A percentile compares a stretch with the other conserved stretches of the same genome.
phyloP scores from a whole-genome alignment of 1,140 invertebrate genomes.

The Leptoteleia sp. region DNA sequence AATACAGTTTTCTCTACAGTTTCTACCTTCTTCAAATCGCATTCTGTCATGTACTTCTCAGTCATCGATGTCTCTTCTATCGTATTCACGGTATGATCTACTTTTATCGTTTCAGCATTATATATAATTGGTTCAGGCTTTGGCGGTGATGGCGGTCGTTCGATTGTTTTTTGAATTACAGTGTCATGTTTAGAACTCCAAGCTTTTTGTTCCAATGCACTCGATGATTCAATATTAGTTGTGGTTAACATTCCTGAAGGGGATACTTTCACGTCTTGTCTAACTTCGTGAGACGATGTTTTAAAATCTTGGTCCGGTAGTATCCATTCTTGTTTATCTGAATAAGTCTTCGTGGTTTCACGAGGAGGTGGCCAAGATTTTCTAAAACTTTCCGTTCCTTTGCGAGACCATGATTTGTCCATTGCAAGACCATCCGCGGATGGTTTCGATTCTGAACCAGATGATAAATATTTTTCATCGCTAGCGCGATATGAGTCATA shows the following conservation, averaged over 20 bases:
- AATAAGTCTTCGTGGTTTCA: constrained; percentile 59
- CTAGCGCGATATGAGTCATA: constrained; percentile 25
- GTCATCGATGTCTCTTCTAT: constrained; percentile 73
- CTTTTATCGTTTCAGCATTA: constrained; percentile 79
- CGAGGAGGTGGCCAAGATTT: constrained; percentile 81
- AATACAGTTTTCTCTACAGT: constrained; percentile 77
- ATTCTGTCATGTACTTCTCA: constrained; percentile 74
- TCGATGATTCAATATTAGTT: constrained; percentile 75
- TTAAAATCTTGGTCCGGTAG: constrained; percentile 74
- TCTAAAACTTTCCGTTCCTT: constrained; percentile 78
- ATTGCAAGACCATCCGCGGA: constrained; percentile 83
- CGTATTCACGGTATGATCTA: constrained; percentile 78
- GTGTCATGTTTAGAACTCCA: constrained; percentile 74
- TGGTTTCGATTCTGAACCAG: constrained; percentile 78
- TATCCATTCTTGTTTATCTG: constrained; percentile 72
- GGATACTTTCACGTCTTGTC: constrained; percentile 71
- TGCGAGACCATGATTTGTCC: constrained; percentile 85
- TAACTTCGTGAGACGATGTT: constrained; percentile 71
- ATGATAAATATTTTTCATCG: constrained; percentile 60
- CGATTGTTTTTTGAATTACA: constrained; percentile 66
- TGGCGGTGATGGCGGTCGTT: constrained; percentile 58
- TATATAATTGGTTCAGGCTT: constrained; percentile 76
- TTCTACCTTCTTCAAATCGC: constrained; percentile 73
- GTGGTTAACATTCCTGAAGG: constrained; percentile 73
- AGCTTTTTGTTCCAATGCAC: constrained; percentile 73